These are phyloP conservation scores for Trichopria drosophilae DNA, from an alignment of 2,888 invertebrate species.

Conservation along the genomic window DNA sequence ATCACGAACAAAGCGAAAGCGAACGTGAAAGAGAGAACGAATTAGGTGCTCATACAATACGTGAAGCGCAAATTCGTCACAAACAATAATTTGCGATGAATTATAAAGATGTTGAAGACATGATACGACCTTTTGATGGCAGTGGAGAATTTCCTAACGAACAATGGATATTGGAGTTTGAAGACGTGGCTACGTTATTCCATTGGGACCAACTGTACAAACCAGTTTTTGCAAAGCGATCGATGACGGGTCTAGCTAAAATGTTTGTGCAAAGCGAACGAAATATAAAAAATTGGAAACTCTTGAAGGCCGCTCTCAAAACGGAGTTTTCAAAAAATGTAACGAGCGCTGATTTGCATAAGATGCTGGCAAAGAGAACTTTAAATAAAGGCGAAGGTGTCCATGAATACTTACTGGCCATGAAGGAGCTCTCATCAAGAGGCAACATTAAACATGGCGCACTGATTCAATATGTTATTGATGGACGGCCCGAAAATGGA, in stretches of 20 bases:
- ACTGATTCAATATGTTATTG: slow-evolving; percentile 29
- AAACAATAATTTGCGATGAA: too few relatives aligned
- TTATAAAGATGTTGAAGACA: too few relatives aligned
- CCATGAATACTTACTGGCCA: slow-evolving; percentile 29
- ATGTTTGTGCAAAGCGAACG: slow-evolving; percentile 16
- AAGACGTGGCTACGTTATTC: slow-evolving; percentile 8
- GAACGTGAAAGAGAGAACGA: too few relatives aligned
- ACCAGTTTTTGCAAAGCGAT: slow-evolving; percentile 24
- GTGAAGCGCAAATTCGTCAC: too few relatives aligned
- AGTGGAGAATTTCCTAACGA: slow-evolving; percentile 11
- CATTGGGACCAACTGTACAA: slow-evolving; percentile 13
- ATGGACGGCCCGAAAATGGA: slow-evolving; percentile 23
- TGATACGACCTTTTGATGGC: too few relatives aligned
- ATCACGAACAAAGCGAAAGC: not conserved
- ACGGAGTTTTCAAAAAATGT: too few relatives aligned
- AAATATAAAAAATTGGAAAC: slow-evolving; percentile 1
- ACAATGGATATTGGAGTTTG: slow-evolving; percentile 14
- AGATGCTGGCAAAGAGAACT: slow-evolving; percentile 12
- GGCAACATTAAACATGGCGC: slow-evolving; percentile 18
- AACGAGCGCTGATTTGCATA: slow-evolving; percentile 26
- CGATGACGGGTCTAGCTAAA: slow-evolving; percentile 9
- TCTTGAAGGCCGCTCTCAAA: slow-evolving; percentile 7
- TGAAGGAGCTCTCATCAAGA: slow-evolving; percentile 29
- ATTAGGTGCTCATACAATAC: too few relatives aligned
- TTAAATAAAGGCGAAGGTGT: slow-evolving; percentile 23